Base-by-base conservation (phyloP, 1,140 invertebrate genomes). In the Drosophila chauvacae region DNA sequence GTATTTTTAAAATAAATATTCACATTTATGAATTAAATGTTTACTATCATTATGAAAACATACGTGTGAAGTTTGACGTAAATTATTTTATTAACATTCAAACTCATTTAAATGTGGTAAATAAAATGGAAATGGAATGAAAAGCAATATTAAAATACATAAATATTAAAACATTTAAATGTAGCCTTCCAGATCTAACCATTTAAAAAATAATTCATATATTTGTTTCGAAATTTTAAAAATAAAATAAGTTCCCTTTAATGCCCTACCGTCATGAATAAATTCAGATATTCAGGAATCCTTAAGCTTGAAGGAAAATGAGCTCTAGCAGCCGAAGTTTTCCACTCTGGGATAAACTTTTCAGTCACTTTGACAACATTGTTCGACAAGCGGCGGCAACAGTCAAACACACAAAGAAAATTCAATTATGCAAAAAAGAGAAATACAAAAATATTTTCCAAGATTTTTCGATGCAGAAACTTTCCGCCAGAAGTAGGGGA, bases 401-500 rank as follows among this genome's bases (percentile, higher is more conserved):
- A 72, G 44, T 50, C 53, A 63, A 81, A 56, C 68, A 69, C 71
- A 76, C 65, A 72, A 71, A 81, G 61, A 82, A 82, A 81, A 90
- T 90, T 91, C 88, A 91, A 91, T 91, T 91, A 91, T 91, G 80
- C 83, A 88, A 81, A 87, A 81, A 71, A 64, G 55, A 73, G 53
- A 73, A 73, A 65, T 48, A 81, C 59, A 48, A 39, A 75, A 76
- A 75, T 58, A 48, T 75, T 63, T 57, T 65, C 30, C 37, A 51
- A 76, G 72, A 76, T 82, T 81, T 65, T 39, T 69, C 48, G 44
- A 60, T 62, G 79, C 56, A 68, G 39, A 75, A 81, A 81, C 56
- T 81, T 81, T 59, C 16, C 3, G 16, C 26, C 33, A 26, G 18
- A 7, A n/a, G 26, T 7, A 28, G 51, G 7, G 26, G 42, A 58